These are phyloP conservation scores for Nothocercus julius DNA, from an alignment of 2,113 vertebrate species.

Conservation along the genomic window DNA sequence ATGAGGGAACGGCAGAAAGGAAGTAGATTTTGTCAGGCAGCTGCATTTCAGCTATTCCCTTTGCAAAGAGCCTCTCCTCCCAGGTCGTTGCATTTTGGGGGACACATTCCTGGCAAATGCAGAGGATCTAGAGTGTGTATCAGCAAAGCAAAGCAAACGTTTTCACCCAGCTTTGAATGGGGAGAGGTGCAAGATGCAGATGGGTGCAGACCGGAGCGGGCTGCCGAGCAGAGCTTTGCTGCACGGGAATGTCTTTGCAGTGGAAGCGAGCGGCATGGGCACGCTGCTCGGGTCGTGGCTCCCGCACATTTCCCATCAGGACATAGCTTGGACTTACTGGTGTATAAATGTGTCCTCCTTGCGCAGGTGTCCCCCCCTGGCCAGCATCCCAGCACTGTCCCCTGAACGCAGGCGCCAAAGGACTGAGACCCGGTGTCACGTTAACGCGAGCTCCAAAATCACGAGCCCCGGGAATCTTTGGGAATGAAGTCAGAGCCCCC, in stretches of 20 bases:
- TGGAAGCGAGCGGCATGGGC: fast-evolving
- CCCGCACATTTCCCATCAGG: fast-evolving
- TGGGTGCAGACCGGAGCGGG: neutral
- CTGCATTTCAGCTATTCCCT: neutral
- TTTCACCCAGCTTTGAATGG: neutral
- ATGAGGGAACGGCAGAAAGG: neutral
- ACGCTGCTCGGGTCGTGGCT: fast-evolving
- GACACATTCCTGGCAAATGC: neutral
- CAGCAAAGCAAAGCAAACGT: neutral
- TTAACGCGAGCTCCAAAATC: neutral
- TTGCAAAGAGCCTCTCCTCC: neutral
- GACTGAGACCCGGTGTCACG: neutral
- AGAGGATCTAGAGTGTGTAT: fast-evolving
- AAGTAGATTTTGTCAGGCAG: neutral
- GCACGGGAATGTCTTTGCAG: fast-evolving
- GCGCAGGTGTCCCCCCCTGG: neutral
- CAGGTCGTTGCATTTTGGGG: neutral
- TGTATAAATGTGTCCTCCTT: neutral
- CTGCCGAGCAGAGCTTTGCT: fast-evolving
- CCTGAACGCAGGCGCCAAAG: neutral
- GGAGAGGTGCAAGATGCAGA: neutral
- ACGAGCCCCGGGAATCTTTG: slow-evolving; percentile 41
- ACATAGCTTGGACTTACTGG: fast-evolving
- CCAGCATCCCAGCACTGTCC: neutral
- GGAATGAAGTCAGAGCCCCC: slow-evolving; percentile 39